A percentile compares a stretch with the other conserved stretches of the same genome.
phyloP scores from a whole-genome alignment of 2,888 invertebrate species.

The Parnassius glacialis region DNA sequence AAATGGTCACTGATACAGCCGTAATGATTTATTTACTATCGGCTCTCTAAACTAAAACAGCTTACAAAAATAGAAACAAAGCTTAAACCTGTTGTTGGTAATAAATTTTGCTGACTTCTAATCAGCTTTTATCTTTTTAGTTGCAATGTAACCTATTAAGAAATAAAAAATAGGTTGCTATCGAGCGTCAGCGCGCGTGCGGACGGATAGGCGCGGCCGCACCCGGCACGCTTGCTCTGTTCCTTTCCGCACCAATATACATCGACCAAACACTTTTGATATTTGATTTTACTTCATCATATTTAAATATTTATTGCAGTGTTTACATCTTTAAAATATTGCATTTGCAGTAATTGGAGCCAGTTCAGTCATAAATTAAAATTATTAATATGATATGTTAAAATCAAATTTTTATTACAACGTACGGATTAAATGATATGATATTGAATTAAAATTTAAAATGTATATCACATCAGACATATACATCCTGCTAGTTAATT shows the following conservation, averaged over 20 bases:
- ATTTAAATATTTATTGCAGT: not conserved
- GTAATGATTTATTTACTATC: too few species aligned
- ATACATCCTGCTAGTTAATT: slow-evolving; percentile 17
- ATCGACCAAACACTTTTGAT: slow-evolving; percentile 35
- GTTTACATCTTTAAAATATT: not conserved
- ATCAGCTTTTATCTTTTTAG: slow-evolving; percentile 34
- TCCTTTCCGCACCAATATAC: slow-evolving; percentile 36
- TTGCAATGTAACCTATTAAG: slow-evolving; percentile 44
- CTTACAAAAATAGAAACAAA: slow-evolving; percentile 12
- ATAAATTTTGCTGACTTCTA: slow-evolving; percentile 24
- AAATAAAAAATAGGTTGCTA: slow-evolving; percentile 46
- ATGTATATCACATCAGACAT: slow-evolving; percentile 1
- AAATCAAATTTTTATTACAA: not conserved
- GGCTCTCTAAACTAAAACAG: too few species aligned
- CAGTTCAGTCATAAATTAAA: not conserved
- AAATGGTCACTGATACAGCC: too few species aligned
- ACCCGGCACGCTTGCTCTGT: slow-evolving; percentile 47
- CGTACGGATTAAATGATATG: slow-evolving; percentile 7
- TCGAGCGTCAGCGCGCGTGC: slow-evolving; percentile 48
- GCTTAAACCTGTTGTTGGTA: slow-evolving; percentile 18
- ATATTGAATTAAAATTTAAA: slow-evolving; percentile 10
- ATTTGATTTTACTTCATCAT: slow-evolving; percentile 19
- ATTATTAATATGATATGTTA: not conserved
- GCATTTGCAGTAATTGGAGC: not conserved
- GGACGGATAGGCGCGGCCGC: slow-evolving; percentile 54